phyloP scores from a whole-genome alignment of 2,888 invertebrate genomes.

The Ischnus inquisitorius region DNA sequence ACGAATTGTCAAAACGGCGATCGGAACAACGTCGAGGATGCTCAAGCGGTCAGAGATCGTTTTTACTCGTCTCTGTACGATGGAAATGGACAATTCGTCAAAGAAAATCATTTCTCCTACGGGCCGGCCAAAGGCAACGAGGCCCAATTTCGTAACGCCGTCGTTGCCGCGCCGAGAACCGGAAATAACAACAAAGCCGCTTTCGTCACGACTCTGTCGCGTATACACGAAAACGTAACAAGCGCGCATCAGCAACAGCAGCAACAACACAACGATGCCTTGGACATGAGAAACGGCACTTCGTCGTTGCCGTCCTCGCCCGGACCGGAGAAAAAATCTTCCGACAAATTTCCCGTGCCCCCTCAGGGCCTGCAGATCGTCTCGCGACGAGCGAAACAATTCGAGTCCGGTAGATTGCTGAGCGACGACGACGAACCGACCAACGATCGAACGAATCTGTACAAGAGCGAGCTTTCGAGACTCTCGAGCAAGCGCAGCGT shows the following conservation, averaged over 20 bases:
- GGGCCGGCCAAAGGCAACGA: conserved; percentile 67
- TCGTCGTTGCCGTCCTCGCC: conserved; percentile 83
- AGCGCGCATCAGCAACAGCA: conserved; percentile 67
- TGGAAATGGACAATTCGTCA: conserved; percentile 72
- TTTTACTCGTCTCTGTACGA: conserved; percentile 75
- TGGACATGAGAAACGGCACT: conserved; percentile 86
- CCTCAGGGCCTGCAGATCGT: conserved; percentile 89
- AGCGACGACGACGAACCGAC: conserved; percentile 86
- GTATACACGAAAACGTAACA: conserved; percentile 89
- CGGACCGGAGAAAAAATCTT: conserved; percentile 81
- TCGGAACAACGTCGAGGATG: conserved; percentile 65
- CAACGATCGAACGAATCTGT: conserved; percentile 89
- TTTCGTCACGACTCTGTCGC: conserved; percentile 88
- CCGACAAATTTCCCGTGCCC: conserved; percentile 81
- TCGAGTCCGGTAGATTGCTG: conserved; percentile 89
- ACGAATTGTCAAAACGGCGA: conserved; percentile 67
- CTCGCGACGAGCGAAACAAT: conserved; percentile 91
- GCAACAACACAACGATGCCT: conserved; percentile 72
- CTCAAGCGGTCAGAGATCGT: conserved; percentile 71
- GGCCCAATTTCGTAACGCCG: conserved; percentile 60
- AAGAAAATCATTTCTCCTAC: conserved; percentile 73
- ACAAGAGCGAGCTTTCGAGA: conserved; percentile 89
- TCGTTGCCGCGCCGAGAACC: conserved; percentile 59
- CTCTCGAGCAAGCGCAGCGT: conserved; percentile 90
- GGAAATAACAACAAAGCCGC: conserved; percentile 77